Evolutionary conservation across 2,888 invertebrate species (phyloP).

Genomic region (Drosophila kanekoi): DNA sequence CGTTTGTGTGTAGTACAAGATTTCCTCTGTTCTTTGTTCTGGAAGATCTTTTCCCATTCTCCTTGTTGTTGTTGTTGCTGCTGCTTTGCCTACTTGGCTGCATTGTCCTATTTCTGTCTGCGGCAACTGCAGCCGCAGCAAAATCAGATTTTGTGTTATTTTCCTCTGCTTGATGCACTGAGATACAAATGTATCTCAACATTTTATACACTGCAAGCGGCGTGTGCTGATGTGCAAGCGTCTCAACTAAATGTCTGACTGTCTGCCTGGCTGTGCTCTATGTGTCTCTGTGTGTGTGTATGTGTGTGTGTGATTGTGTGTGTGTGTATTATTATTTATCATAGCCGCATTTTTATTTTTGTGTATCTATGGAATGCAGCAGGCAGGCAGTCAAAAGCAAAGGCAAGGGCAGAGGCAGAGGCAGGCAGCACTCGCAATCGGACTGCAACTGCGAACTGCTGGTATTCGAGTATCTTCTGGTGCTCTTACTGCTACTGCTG

Average conservation of each 20-base stretch:
- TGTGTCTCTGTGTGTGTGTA: constrained; percentile 11
- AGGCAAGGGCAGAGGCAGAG: constrained; percentile 19
- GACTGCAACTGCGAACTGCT: constrained; percentile 46
- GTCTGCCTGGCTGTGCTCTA: constrained; percentile 23
- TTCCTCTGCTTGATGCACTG: constrained; percentile 30
- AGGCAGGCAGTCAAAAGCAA: constrained; percentile 25
- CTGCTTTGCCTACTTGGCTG: constrained; percentile 51
- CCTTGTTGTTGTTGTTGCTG: constrained; percentile 8
- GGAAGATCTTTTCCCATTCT: constrained; percentile 46
- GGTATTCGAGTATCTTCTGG: constrained; percentile 71
- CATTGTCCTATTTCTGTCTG: constrained; percentile 65
- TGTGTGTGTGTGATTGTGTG: constrained; percentile 20
- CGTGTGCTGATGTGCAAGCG: constrained; percentile 39
- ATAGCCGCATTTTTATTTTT: constrained; percentile 81
- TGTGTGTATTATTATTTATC: constrained; percentile 75
- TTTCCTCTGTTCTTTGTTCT: constrained; percentile 27
- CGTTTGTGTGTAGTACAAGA: constrained; percentile 9
- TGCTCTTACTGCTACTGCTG: constrained; percentile 21
- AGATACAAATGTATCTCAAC: constrained; percentile 67
- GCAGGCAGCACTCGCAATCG: constrained; percentile 35
- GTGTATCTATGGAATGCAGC: constrained; percentile 81
- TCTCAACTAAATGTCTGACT: constrained; percentile 31
- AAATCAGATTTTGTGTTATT: constrained; percentile 21
- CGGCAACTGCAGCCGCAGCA: constrained; percentile 7
- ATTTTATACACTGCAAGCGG: constrained; percentile 47